phyloP scores from a whole-genome alignment of 2,113 vertebrate species.

The Lathamus discolor region DNA sequence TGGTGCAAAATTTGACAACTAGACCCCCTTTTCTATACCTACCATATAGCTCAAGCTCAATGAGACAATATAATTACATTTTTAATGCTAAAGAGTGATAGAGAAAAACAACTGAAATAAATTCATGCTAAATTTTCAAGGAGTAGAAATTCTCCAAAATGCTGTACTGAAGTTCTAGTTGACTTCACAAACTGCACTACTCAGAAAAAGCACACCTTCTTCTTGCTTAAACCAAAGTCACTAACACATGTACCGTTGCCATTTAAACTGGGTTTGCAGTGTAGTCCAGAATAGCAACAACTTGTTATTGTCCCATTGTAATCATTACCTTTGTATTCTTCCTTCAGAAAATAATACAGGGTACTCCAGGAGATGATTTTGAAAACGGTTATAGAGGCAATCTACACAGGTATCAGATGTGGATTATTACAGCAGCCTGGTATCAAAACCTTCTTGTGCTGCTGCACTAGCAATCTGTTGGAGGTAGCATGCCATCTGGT shows the following conservation, averaged over 20 bases:
- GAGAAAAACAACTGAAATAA: not conserved
- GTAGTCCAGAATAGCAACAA: not conserved
- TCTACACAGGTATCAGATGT: not conserved
- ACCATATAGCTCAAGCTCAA: not conserved
- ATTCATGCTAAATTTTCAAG: not conserved
- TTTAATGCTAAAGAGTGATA: not conserved
- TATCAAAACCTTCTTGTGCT: not conserved
- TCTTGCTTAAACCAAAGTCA: not conserved
- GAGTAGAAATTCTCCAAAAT: not conserved
- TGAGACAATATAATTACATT: not conserved
- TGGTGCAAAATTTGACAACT: not conserved
- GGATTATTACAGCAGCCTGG: not conserved
- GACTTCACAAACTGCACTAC: not conserved
- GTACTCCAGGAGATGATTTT: not conserved
- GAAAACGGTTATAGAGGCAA: fast-evolving
- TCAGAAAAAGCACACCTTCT: not conserved
- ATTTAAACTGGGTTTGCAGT: not conserved
- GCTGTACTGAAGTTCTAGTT: not conserved
- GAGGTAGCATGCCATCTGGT: not conserved
- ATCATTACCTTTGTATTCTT: fast-evolving
- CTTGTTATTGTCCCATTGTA: not conserved
- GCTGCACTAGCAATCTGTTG: not conserved
- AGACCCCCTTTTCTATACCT: not conserved
- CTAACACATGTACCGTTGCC: not conserved
- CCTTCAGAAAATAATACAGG: not conserved